Base-by-base conservation (phyloP, 2,113 vertebrate species). In the Silurus asotus region DNA sequence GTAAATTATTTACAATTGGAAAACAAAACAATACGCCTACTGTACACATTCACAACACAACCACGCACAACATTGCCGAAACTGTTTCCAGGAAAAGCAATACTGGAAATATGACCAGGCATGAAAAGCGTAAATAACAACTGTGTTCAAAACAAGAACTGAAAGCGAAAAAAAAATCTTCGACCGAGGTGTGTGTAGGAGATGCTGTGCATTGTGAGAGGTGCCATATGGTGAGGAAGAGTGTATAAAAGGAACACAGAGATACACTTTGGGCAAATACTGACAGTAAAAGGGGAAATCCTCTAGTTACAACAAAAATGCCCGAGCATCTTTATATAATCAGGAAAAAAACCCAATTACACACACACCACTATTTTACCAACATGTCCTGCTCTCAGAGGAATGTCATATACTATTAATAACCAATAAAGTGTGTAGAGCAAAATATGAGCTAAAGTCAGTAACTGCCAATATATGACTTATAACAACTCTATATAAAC, bases 221-320 rank as follows among this genome's bases (percentile, higher is more conserved):
- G 76, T 45, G 17, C 4, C 9, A 6, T 48, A 37, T 48, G 48
- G 69, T 69, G 28, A 78, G 56, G 45, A 84, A 25, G 48, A 53
- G 49, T n/a, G 51, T 56, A 56, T 56, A 77, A 77, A 77, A 75
- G 9, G 48, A n/a, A 75, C 4, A 23, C 23, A 55, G 14, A 58
- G 55, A 20, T 45, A 19, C 56, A 59, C 25, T 23, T 9, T 65
- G 83, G 83, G 59, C 45, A 76, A 77, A 76, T 20, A 76, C 58
- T 58, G 28, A 76, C 28, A 59, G 56, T 45, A 45, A 37, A 53
- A 84, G 74, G 83, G 74, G 53, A 84, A 84, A 14, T 77, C 72
- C 83, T 84, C 17, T 62, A n/a, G n/a, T 65, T 65, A 65, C 58
- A 37, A 23, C 6, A 84, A 17, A 58, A 77, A 9, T 84, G 48